Evolutionary conservation across 2,888 invertebrate genomes (phyloP), one percentile per base, ranked within the genome.

Genomic region (Diogma glabrata): DNA sequence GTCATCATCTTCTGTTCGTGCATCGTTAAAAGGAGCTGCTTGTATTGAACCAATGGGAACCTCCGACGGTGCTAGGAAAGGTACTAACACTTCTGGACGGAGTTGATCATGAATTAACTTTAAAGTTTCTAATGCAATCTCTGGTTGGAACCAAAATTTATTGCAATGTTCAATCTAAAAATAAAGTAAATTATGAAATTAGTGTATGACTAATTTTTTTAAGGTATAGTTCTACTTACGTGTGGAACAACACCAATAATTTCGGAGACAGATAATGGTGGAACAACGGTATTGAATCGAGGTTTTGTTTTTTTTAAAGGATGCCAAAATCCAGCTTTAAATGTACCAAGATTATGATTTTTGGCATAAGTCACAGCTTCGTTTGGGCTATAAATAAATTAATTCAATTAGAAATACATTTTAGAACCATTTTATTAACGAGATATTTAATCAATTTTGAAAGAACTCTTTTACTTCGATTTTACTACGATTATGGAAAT

Each of bases 11-110:
- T 3, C 30, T n/a, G 4, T 30, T 3, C 5, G 3, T 3, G 10
- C 4, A n/a, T n/a, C n/a, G n/a, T n/a, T 64, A 57, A 72, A 77
- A 0, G 77, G 78, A 1, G 82, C 82, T 0, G 80, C 76, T 49
- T 79, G 72, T 24, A 79, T 50, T 47, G 74, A 67, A 0, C 79
- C 82, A 46, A 73, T 66, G 3, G 65, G 61, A 1, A 70, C 59
- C 1, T 64, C 58, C 1, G 63, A 57, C 1, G 66, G 57, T 56
- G 59, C 60, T 0, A 53, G 50, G 49, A 64, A 62, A 9, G 57
- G 55, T 0, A 54, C 60, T 55, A 49, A 56, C 12, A 63, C 57
- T 2, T 61, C 60, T 23, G 56, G 63, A 69, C 74, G 73, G 9
- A 75, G 60, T 2, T 61, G 52, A 2, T 60, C 55, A 2, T 65